phyloP scores from a whole-genome alignment of 2,888 invertebrate genomes.

The Cheilosia vulpina region DNA sequence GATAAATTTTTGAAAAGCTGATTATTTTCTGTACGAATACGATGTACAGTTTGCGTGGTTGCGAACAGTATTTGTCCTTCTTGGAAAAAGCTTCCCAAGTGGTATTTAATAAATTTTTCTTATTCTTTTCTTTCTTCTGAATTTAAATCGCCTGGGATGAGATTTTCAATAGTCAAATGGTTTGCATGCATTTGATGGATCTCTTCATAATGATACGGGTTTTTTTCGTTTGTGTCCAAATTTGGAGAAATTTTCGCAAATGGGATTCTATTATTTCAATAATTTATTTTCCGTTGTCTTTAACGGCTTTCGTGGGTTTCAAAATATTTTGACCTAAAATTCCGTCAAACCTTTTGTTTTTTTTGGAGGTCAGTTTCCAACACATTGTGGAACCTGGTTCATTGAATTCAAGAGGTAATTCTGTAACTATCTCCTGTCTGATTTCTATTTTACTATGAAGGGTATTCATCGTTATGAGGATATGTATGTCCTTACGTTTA shows the following conservation, averaged over 20 bases:
- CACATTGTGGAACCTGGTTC: constrained; percentile 13
- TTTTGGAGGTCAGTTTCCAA: no score
- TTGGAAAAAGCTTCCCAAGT: not conserved
- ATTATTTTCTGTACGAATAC: no score
- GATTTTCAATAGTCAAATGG: constrained; percentile 9
- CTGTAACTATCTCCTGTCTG: constrained; percentile 4
- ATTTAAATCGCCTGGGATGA: constrained; percentile 1
- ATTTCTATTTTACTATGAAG: not conserved
- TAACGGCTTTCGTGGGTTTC: constrained; percentile 1
- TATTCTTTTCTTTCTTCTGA: constrained; percentile 10
- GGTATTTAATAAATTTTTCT: not conserved
- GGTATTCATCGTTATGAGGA: constrained; percentile 4
- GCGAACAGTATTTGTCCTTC: constrained; percentile 9
- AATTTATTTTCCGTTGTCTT: not conserved
- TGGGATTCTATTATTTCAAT: not conserved
- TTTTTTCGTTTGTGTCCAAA: not conserved
- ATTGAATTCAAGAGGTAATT: constrained; percentile 20
- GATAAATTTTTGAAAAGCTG: no score
- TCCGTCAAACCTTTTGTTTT: no score
- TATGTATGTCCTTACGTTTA: constrained; percentile 1
- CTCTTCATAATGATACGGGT: not conserved
- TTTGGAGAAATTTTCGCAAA: not conserved
- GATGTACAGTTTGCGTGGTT: not conserved
- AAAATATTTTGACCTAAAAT: constrained; percentile 3
- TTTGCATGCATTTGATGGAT: not conserved